Percentiles rank a stretch among this genome's conserved stretches.
phyloP scores from a whole-genome alignment of 1,140 invertebrate species.

The Triops cancriformis region DNA sequence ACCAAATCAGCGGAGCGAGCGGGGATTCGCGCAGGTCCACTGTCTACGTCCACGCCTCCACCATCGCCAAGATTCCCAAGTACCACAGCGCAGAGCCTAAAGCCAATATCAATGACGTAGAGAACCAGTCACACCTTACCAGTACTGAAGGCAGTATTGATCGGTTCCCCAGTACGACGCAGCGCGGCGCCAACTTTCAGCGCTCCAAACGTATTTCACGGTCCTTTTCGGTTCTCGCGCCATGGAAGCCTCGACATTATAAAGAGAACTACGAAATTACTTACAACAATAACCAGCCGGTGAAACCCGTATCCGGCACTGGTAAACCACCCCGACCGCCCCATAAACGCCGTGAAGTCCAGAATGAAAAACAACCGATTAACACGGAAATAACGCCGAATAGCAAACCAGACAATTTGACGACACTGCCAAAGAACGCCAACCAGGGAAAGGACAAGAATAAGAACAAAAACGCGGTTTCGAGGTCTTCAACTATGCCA shows the following conservation, averaged over 20 bases:
- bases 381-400: conserved; percentile 26
- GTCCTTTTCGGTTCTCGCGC: conserved; percentile 70
- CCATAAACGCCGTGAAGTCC: conserved; percentile 19
- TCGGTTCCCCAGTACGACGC: conserved; percentile 45
- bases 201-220: conserved; percentile 66
- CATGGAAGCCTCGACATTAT: conserved; percentile 66
- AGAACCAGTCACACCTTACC: conserved; percentile 41
- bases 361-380: conserved; percentile 22
- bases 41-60: conserved; percentile 68
- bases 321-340: conserved; percentile 30
- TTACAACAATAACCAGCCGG: conserved; percentile 45
- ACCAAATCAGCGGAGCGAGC: conserved; percentile 46
- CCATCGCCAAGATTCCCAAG: conserved; percentile 62
- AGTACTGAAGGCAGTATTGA: conserved; percentile 30
- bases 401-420: conserved; percentile 24
- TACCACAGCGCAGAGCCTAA: conserved; percentile 39
- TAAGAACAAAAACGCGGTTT: conserved; percentile 30
- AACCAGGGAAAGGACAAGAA: conserved; percentile 11
- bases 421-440: neutral
- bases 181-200: conserved; percentile 44
- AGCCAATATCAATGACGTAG: conserved; percentile 36
- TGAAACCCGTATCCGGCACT: conserved; percentile 23
- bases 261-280: conserved; percentile 66
- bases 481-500: conserved; percentile 36
- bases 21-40: conserved; percentile 53